phyloP scores from a whole-genome alignment of 2,113 vertebrate species.

The Recurvirostra avosetta region DNA sequence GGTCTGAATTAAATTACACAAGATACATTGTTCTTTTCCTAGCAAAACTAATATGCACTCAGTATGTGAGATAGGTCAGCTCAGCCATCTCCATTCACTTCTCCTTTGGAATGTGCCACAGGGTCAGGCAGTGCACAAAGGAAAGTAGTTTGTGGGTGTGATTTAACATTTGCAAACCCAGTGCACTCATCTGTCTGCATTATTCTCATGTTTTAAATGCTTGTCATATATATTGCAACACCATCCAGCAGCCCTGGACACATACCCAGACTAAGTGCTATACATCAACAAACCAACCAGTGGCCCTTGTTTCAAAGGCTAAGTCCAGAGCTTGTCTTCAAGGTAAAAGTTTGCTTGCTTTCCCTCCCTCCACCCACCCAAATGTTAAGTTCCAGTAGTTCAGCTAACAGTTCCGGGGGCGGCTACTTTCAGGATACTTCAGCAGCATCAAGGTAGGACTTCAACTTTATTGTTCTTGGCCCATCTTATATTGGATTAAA shows the following conservation, averaged over 20 bases:
- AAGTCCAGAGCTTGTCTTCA: background rate
- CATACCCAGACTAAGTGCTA: background rate
- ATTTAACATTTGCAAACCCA: background rate
- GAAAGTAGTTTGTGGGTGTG: background rate
- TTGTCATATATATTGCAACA: background rate
- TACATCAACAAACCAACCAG: background rate
- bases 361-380: background rate
- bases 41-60: background rate
- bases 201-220: background rate
- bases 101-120: background rate
- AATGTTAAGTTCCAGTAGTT: background rate
- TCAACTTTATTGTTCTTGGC: background rate
- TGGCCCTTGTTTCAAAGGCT: background rate
- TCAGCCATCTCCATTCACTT: background rate
- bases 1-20: background rate
- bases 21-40: background rate
- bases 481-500: background rate
- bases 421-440: background rate
- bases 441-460: background rate
- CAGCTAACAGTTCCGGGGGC: background rate
- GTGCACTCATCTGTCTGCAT: background rate
- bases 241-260: background rate
- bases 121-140: background rate
- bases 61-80: background rate
- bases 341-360: background rate